These are phyloP conservation scores for Emesis furor DNA, from an alignment of 2,888 invertebrate species.

Conservation along the genomic window DNA sequence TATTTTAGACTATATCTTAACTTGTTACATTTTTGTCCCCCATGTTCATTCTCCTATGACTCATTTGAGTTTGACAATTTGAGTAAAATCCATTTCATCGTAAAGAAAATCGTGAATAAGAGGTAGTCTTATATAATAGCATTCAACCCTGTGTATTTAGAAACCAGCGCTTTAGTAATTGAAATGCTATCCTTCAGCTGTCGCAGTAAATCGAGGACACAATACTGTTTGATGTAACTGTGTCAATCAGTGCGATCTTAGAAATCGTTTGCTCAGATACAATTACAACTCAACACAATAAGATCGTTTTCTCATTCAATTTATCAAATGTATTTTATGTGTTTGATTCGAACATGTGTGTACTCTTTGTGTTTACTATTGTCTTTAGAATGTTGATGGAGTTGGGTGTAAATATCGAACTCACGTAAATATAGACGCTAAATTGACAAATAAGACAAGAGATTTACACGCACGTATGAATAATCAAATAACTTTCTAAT, in stretches of 20 bases:
- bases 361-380: background rate
- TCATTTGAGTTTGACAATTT: too few species aligned
- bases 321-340: background rate
- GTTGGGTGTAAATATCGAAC: background rate
- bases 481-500: too few species aligned
- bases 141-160: background rate
- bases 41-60: too few species aligned
- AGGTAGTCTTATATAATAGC: background rate
- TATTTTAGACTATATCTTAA: too few species aligned
- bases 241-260: background rate
- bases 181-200: background rate
- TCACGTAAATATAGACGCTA: background rate
- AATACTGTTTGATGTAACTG: background rate
- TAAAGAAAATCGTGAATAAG: too few species aligned
- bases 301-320: background rate
- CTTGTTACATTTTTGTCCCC: too few species aligned
- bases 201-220: background rate
- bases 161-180: background rate
- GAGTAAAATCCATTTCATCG: too few species aligned
- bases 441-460: too few species aligned
- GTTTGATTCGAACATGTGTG: background rate
- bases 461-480: too few species aligned
- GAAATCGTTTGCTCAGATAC: background rate
- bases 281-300: conserved; percentile 4
- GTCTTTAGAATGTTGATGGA: background rate